Percentiles rank a stretch among this genome's conserved stretches.
Evolutionary conservation across 2,113 vertebrate genomes (phyloP).

Genomic region (Colaptes auratus): DNA sequence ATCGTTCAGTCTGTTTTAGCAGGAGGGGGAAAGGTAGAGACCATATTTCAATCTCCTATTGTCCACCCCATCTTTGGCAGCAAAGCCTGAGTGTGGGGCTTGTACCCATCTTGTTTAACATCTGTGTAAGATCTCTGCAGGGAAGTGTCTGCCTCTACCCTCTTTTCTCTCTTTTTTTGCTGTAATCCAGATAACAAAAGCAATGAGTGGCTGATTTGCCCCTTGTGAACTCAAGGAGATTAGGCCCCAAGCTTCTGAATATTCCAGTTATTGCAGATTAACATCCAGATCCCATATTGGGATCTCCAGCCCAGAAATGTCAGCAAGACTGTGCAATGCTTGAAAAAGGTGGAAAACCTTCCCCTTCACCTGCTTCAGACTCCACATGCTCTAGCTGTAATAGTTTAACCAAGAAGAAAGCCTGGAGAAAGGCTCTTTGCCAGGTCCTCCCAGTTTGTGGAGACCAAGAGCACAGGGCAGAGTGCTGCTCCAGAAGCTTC

Average conservation of each 20-base stretch:
- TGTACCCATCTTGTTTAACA: not conserved
- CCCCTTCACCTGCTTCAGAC: not conserved
- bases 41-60: not conserved
- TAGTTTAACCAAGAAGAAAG: not conserved
- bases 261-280: conserved; percentile 35
- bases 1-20: not conserved
- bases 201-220: not conserved
- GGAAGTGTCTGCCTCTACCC: not conserved
- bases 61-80: not conserved
- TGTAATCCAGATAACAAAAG: conserved; percentile 49
- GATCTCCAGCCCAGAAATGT: not conserved
- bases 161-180: conserved; percentile 28
- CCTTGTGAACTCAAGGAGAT: not conserved
- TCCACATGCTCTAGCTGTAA: not conserved
- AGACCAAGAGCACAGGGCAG: not conserved
- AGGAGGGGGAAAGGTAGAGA: not conserved
- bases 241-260: not conserved
- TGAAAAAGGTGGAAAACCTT: not conserved
- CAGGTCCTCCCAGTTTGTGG: not conserved
- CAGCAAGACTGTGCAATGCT: not conserved
- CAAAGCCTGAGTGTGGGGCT: not conserved
- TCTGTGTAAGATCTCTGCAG: not conserved
- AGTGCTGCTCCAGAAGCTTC: not conserved
- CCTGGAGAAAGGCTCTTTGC: not conserved
- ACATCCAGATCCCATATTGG: not conserved